Conservation (phyloP, 2,113 vertebrate genomes). For the Burhinus bistriatus region DNA sequence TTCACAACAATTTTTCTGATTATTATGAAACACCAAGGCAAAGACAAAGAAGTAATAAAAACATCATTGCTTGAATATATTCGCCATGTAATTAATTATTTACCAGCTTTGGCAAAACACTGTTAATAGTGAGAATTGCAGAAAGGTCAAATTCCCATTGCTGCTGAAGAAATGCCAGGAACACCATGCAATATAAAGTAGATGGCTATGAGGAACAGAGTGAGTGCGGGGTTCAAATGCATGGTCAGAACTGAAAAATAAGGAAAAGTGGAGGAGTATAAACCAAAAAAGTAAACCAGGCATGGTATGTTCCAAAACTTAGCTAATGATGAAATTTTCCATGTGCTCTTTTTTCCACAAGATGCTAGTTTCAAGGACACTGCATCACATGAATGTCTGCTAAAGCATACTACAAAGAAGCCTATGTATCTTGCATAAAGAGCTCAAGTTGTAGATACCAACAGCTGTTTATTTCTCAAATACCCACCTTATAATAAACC, state of each 20-base stretch:
- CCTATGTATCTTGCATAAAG: neutral
- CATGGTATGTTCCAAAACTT: neutral
- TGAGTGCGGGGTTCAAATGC: neutral
- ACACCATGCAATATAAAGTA: neutral
- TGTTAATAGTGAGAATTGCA: neutral
- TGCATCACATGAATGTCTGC: neutral
- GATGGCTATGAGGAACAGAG: neutral
- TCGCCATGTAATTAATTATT: neutral
- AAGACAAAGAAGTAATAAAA: slow-evolving; percentile 5
- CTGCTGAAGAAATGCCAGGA: neutral
- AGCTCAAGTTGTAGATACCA: neutral
- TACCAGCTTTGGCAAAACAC: slow-evolving; percentile 14
- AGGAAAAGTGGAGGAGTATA: neutral
- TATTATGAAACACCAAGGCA: neutral
- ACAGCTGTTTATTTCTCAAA: neutral
- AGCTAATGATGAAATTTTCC: slow-evolving; percentile 56
- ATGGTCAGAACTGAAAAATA: neutral
- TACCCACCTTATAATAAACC: neutral
- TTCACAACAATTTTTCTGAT: neutral
- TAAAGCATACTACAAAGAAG: neutral
- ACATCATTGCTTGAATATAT: neutral
- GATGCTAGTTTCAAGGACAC: neutral
- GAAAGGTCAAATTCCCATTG: neutral
- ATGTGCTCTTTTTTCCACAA: slow-evolving; percentile 16
- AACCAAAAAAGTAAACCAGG: neutral